These are phyloP conservation scores for Metallyticus violacea DNA, from an alignment of 2,888 invertebrate species.

Conservation along the genomic window DNA sequence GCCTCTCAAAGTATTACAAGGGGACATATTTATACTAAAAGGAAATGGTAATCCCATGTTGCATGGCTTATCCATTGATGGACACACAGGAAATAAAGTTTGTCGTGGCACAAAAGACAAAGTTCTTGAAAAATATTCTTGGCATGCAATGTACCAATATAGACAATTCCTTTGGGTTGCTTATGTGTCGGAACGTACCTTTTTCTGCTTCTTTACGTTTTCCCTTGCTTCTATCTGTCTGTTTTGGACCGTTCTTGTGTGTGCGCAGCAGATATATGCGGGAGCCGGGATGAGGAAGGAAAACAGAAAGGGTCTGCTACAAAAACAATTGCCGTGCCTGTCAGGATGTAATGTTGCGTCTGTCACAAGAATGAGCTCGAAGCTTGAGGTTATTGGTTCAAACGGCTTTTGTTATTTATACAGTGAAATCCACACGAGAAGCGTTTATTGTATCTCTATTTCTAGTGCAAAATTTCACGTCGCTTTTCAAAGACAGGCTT, in stretches of 20 bases:
- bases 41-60: not conserved
- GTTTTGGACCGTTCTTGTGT: not conserved
- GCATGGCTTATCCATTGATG: not conserved
- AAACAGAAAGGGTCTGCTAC: not conserved
- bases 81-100: not conserved
- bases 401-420: not conserved
- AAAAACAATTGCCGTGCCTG: not conserved
- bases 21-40: not conserved
- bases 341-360: not conserved
- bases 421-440: not conserved
- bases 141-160: not conserved
- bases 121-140: not conserved
- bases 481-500: not conserved
- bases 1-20: not conserved
- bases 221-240: no score
- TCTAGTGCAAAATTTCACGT: no score
- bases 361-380: no score
- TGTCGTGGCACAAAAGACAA: not conserved
- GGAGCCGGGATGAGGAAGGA: not conserved
- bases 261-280: not conserved
- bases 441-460: not conserved
- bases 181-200: no score
- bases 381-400: not conserved
- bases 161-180: not conserved
- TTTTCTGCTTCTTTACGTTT: not conserved